These are phyloP conservation scores for Paragorgia papillata DNA, from an alignment of 92 coral and sea anemone genomes.

Conservation along the genomic window DNA sequence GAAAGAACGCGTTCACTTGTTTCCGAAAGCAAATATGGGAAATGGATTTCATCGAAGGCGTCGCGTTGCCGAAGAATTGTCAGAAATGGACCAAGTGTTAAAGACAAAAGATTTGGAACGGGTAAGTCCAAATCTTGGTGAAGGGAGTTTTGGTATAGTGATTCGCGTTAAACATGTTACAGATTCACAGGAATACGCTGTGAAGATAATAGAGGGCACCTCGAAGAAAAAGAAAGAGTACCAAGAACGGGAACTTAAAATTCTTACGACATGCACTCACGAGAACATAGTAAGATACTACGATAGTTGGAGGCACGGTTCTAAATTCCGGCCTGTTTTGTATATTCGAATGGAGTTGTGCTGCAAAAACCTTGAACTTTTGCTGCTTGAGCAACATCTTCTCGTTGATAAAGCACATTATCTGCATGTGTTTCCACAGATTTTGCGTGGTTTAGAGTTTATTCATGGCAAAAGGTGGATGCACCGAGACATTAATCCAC, in stretches of 20 bases:
- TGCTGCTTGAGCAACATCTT: neutral
- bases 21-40: no score
- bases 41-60: no score
- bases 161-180: neutral
- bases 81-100: no score
- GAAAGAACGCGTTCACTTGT: no score
- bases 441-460: slow-evolving; percentile 4
- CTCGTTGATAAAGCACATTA: neutral
- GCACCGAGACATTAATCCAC: slow-evolving; percentile 13
- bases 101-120: no score
- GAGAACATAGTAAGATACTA: neutral
- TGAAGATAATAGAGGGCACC: neutral
- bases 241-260: slow-evolving; percentile 14
- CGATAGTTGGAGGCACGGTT: neutral
- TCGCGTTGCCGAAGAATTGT: no score
- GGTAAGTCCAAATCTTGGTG: slow-evolving; percentile 2
- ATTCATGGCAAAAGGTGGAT: neutral
- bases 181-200: neutral
- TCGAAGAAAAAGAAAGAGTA: neutral
- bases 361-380: neutral
- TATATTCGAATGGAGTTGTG: slow-evolving; percentile 8
- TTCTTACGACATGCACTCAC: neutral
- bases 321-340: neutral
- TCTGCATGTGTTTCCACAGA: neutral
- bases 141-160: neutral